A percentile compares a stretch with the other conserved stretches of the same genome.
phyloP scores from a whole-genome alignment of 2,888 invertebrate genomes.

The Chrysomela aeneicollis region DNA sequence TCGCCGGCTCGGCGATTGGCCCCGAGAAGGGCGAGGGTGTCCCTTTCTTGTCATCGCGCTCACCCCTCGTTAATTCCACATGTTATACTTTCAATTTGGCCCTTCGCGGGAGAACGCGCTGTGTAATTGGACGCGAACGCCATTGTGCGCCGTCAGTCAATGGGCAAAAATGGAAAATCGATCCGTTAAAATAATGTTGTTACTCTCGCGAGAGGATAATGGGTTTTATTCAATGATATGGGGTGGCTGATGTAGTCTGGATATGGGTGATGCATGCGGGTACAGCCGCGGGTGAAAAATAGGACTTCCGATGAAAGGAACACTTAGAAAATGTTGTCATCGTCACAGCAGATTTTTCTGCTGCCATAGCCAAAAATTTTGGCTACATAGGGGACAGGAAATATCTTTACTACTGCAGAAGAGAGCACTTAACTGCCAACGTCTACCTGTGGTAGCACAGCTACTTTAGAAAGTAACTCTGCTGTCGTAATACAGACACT shows the following conservation, averaged over 20 bases:
- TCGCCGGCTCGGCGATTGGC: constrained; percentile 55
- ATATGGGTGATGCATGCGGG: neutral
- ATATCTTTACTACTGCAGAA: too few species aligned
- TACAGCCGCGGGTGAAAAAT: constrained; percentile 13
- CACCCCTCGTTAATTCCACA: constrained; percentile 50
- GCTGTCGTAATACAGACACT: too few species aligned
- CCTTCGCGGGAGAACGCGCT: constrained; percentile 46
- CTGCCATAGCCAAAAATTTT: too few species aligned
- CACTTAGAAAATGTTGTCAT: too few species aligned
- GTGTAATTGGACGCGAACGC: constrained; percentile 48
- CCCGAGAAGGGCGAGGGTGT: constrained; percentile 51
- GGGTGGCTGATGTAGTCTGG: constrained; percentile 20
- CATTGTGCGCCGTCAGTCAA: constrained; percentile 41
- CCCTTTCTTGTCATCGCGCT: constrained; percentile 46
- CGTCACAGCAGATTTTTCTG: too few species aligned
- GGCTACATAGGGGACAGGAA: too few species aligned
- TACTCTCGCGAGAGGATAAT: constrained; percentile 41
- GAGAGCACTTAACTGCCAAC: too few species aligned
- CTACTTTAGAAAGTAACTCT: too few species aligned
- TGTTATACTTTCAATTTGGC: constrained; percentile 54
- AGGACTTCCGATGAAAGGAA: too few species aligned
- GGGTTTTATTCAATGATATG: constrained; percentile 33
- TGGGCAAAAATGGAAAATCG: constrained; percentile 40
- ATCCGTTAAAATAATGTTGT: constrained; percentile 48
- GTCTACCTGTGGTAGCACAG: too few species aligned